These are phyloP conservation scores for Fragum sueziense DNA, from an alignment of 2,888 invertebrate species.

Conservation along the genomic window DNA sequence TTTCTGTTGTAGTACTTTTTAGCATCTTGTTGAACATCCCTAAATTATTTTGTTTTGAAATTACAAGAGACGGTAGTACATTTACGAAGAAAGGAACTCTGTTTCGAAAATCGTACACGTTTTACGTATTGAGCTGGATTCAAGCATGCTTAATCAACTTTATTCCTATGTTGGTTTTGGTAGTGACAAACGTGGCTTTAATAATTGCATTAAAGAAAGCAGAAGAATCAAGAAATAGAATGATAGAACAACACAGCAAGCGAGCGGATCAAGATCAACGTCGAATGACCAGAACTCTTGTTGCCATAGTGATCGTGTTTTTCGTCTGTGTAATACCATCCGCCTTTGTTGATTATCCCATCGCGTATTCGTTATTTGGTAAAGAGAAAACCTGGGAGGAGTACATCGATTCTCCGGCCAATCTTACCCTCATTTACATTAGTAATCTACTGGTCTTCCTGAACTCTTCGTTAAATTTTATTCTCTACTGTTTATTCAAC, in stretches of 20 bases:
- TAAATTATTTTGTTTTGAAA: slow-evolving; percentile 65
- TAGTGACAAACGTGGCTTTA: slow-evolving; percentile 69
- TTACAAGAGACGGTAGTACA: slow-evolving; percentile 30
- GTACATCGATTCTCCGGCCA: slow-evolving; percentile 61
- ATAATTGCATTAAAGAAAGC: slow-evolving; percentile 68
- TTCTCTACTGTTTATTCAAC: slow-evolving; percentile 79
- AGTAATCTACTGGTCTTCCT: slow-evolving; percentile 75
- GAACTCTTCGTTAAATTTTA: slow-evolving; percentile 77
- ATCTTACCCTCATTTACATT: slow-evolving; percentile 55
- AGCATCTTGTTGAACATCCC: slow-evolving; percentile 72
- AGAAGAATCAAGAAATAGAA: slow-evolving; percentile 51
- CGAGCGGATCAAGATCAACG: slow-evolving; percentile 71
- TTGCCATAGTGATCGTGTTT: slow-evolving; percentile 75
- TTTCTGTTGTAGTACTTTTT: slow-evolving; percentile 62
- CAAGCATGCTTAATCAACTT: slow-evolving; percentile 71
- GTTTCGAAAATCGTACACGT: slow-evolving; percentile 62
- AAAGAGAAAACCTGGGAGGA: slow-evolving; percentile 37
- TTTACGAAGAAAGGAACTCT: slow-evolving; percentile 40
- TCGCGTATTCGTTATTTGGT: slow-evolving; percentile 69
- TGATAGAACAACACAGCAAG: slow-evolving; percentile 64
- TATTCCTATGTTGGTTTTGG: slow-evolving; percentile 70
- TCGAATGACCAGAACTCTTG: slow-evolving; percentile 76
- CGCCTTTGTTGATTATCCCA: slow-evolving; percentile 72
- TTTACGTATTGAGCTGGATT: slow-evolving; percentile 66
- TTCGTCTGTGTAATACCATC: slow-evolving; percentile 75